These are phyloP conservation scores for Dolichallabes microphthalmus DNA, from an alignment of 2,113 vertebrate genomes.

Conservation along the genomic window DNA sequence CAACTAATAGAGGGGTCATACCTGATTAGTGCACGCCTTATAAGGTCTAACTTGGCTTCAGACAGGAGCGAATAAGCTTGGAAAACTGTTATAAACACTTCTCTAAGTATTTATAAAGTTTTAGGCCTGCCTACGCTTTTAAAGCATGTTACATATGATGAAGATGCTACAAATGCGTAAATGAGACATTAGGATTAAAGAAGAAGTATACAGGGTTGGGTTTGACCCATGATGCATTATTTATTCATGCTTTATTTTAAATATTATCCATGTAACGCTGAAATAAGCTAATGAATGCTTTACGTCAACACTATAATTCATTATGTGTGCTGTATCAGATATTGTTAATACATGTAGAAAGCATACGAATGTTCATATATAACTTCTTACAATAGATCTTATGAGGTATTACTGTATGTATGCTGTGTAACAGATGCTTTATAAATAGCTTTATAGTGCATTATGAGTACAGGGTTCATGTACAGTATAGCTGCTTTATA, in stretches of 20 bases:
- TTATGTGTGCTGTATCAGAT: not conserved
- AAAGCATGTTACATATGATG: no score
- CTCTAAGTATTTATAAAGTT: not conserved
- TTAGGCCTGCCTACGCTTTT: not conserved
- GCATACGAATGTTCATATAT: not conserved
- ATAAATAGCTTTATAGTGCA: not conserved
- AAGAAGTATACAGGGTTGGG: no score
- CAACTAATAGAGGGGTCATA: not conserved
- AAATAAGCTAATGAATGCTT: not conserved
- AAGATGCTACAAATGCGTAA: no score
- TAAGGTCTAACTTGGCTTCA: not conserved
- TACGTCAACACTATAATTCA: not conserved
- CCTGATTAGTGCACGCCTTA: not conserved
- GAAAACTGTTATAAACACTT: not conserved
- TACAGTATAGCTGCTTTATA: not conserved
- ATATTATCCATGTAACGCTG: not conserved
- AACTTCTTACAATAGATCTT: not conserved
- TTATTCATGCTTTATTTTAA: not conserved
- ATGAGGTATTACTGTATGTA: not conserved
- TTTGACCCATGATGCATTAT: not conserved
- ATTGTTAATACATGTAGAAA: not conserved
- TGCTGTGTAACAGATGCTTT: not conserved
- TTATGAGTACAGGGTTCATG: not conserved
- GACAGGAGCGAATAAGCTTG: not conserved
- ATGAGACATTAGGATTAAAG: no score